Conservation (phyloP, 2,113 vertebrate species). For the Actenoides hombroni region DNA sequence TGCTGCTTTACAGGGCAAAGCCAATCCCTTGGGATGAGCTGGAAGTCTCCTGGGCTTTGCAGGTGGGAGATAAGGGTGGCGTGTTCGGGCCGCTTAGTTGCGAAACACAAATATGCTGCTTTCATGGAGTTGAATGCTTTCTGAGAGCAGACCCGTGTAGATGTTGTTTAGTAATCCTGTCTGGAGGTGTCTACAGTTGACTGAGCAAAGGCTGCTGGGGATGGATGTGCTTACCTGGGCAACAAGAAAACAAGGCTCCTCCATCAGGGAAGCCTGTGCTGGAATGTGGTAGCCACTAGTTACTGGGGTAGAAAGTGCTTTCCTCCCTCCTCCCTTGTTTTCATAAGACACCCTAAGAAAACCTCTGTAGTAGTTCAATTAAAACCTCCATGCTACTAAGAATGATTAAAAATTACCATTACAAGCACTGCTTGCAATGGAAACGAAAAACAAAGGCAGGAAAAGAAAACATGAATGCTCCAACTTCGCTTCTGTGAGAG, state of each 20-base stretch:
- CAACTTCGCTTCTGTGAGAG: neutral
- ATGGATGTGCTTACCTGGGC: neutral
- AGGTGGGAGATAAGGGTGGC: neutral
- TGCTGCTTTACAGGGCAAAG: neutral
- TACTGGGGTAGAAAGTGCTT: neutral
- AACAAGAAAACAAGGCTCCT: neutral
- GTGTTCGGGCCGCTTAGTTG: neutral
- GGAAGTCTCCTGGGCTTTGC: neutral
- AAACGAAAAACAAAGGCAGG: neutral
- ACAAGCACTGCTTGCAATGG: neutral
- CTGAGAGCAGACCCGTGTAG: neutral
- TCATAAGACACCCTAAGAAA: neutral
- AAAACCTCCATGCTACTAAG: neutral
- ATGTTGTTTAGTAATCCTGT: slow-evolving; percentile 5
- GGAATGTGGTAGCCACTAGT: neutral
- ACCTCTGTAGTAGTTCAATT: neutral
- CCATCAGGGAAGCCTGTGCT: neutral
- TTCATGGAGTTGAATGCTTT: neutral
- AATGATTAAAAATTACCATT: neutral
- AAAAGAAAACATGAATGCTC: neutral
- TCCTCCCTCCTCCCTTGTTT: neutral
- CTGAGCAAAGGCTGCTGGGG: neutral
- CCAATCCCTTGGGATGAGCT: neutral
- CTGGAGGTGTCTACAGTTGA: neutral
- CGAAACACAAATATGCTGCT: neutral